These are phyloP conservation scores for Hybognathus amarus DNA, from an alignment of 2,797 vertebrate genomes.

Conservation along the genomic window DNA sequence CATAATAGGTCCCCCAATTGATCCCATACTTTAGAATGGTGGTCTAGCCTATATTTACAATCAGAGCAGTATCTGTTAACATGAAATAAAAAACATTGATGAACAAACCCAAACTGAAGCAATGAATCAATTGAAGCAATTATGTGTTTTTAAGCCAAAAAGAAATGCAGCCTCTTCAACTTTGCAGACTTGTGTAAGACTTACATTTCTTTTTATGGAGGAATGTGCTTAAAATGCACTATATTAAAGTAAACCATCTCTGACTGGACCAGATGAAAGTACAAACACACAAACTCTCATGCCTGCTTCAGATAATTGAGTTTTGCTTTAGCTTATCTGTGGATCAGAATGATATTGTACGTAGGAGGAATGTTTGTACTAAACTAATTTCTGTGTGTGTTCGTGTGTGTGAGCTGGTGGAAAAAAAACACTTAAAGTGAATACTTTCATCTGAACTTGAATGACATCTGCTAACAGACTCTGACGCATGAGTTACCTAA, in stretches of 20 bases:
- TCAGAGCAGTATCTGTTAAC: too few species aligned
- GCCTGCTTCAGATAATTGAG: constrained; percentile 10
- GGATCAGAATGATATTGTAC: constrained; percentile 22
- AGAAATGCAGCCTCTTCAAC: background rate
- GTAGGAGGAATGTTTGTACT: background rate
- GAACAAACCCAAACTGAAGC: background rate
- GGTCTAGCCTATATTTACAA: background rate
- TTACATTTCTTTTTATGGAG: background rate
- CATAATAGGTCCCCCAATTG: background rate
- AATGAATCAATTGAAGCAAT: background rate
- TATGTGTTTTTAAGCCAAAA: background rate
- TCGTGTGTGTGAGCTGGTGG: constrained; percentile 3
- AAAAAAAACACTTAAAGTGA: constrained; percentile 14
- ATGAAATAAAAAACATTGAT: too few species aligned
- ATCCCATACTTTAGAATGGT: background rate
- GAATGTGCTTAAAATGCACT: constrained; percentile 10
- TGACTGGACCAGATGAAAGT: background rate
- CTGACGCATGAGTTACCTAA: constrained; percentile 8
- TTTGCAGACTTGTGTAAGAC: background rate
- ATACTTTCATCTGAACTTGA: constrained; percentile 6
- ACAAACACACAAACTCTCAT: background rate
- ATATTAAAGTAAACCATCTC: constrained; percentile 18
- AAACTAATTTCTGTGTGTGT: constrained; percentile 18
- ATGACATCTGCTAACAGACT: constrained; percentile 7
- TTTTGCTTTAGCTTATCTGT: constrained; percentile 9